Conservation (phyloP, 2,797 vertebrate genomes). For the Xyrichtys novacula region DNA sequence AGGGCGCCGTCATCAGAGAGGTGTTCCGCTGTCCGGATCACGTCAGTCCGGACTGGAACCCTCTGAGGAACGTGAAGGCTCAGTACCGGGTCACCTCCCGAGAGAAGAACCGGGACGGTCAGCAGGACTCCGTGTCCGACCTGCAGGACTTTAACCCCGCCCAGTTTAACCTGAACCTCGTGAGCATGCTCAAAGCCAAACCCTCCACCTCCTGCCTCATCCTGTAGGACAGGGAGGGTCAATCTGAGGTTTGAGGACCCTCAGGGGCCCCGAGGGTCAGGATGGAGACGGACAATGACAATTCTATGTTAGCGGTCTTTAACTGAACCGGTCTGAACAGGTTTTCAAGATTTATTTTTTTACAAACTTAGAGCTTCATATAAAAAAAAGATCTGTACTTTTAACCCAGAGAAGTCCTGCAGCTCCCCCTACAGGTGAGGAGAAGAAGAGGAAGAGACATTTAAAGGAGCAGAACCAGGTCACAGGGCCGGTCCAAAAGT, state of each 20-base stretch:
- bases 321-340: too few relatives aligned
- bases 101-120: conserved; percentile 22
- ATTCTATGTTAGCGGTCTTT: too few relatives aligned
- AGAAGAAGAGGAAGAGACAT: too few relatives aligned
- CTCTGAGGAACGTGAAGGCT: conserved; percentile 79
- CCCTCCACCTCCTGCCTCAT: conserved; percentile 76
- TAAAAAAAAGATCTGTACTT: too few relatives aligned
- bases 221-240: conserved; percentile 52
- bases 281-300: too few relatives aligned
- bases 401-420: too few relatives aligned
- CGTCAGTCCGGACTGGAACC: conserved; percentile 71
- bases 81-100: conserved; percentile 81
- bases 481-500: too few relatives aligned
- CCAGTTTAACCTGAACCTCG: conserved; percentile 70
- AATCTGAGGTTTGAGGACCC: neutral
- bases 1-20: conserved; percentile 78
- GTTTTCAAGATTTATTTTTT: too few relatives aligned
- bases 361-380: too few relatives aligned
- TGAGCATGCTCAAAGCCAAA: conserved; percentile 64
- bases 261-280: neutral
- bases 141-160: conserved; percentile 73
- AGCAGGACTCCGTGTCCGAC: conserved; percentile 4
- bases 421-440: too few relatives aligned
- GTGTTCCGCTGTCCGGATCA: conserved; percentile 79
- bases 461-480: too few relatives aligned